These are phyloP conservation scores for Callocephalon fimbriatum DNA, from an alignment of 2,113 vertebrate species.

Conservation along the genomic window DNA sequence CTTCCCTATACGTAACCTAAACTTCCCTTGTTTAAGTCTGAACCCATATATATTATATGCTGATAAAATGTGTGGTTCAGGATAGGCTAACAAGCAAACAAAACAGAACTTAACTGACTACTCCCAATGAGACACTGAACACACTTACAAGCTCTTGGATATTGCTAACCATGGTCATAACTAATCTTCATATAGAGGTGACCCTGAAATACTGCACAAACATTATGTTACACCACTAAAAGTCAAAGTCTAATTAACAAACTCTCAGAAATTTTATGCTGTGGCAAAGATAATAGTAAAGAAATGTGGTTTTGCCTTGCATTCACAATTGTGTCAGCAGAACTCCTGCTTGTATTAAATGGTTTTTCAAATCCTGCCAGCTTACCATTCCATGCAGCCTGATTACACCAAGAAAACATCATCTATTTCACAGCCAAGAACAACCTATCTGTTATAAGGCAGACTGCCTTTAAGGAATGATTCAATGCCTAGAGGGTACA, in stretches of 20 bases:
- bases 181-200: not conserved
- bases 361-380: not conserved
- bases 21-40: not conserved
- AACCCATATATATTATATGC: not conserved
- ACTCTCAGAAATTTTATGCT: not conserved
- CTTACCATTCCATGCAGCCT: not conserved
- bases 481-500: not conserved
- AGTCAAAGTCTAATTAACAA: not conserved
- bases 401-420: not conserved
- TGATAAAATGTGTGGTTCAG: not conserved
- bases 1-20: not conserved
- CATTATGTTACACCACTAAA: not conserved
- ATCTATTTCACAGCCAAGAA: not conserved
- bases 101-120: not conserved
- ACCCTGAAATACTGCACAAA: not conserved
- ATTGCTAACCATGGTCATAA: not conserved
- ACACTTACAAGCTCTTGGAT: not conserved
- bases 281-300: not conserved
- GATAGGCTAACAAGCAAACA: not conserved
- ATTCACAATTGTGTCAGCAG: not conserved
- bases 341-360: not conserved
- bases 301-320: not conserved
- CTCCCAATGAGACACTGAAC: not conserved
- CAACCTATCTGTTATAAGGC: not conserved
- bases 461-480: not conserved